Base-by-base conservation (phyloP, 2,888 invertebrate genomes). In the Caenorhabditis afra region DNA sequence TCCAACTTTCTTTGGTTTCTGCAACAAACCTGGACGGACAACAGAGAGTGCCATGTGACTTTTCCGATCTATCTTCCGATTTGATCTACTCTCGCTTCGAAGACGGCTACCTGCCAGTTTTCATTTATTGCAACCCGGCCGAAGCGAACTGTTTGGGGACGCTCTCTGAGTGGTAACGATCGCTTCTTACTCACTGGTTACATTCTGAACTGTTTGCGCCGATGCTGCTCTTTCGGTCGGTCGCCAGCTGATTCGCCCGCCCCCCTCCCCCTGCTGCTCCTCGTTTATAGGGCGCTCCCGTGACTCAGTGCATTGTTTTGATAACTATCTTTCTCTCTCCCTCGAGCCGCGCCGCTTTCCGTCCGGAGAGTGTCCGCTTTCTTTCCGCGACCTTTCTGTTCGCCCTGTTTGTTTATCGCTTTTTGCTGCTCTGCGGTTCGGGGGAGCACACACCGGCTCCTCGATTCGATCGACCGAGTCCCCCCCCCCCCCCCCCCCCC, bases 361-460 rank as follows among this genome's bases (percentile, higher is more conserved):
- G n/a, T 66, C 66, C 66, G 70, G 62, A 70, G 53, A 62, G 62
- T 64, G 57, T 57, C 55, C 71, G 71, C 71, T 70, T 35, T 29
- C 29, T 29, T 50, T 68, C 53, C 61, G 59, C 68, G 47, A 55
- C 49, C 49, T 18, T 23, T 47, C 41, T 41, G 41, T 41, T 41
- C 41, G 11, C 41, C n/a, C 29, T 71, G 49, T 71, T 71, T 71
- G 64, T 71, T 71, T 71, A 64, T 74, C 74, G 53, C 78, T 64
- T 67, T 73, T 73, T 70, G 64, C 29, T 29, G 29, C 71, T 23
- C 49, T 35, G 50, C 39, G 29, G 35, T 23, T 50, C 44, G 35
- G n/a, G n/a, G n/a, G 59, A 71, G 62, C 49, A 71, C 62, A 64
- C 71, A 71, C 71, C 71, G 71, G 70, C 62, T 62, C 70, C 45